A percentile compares a stretch with the other conserved stretches of the same genome.
phyloP scores from a whole-genome alignment of 2,797 vertebrate genomes.

The Spea hammondii region DNA sequence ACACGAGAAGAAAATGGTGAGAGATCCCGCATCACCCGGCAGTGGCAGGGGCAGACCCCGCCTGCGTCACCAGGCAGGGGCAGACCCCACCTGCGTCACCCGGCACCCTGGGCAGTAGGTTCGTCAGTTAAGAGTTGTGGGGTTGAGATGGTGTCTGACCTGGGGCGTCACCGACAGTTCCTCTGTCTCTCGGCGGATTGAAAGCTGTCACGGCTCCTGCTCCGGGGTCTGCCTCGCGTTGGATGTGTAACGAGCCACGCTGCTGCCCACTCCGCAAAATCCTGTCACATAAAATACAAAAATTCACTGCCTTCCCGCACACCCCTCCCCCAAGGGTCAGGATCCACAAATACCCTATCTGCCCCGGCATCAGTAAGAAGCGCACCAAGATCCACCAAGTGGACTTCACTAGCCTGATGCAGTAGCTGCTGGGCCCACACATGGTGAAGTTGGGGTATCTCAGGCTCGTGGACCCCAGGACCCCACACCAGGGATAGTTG shows the following conservation, averaged over 20 bases:
- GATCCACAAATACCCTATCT: neutral
- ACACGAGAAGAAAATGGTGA: neutral
- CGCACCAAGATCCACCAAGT: no score
- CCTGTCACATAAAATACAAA: neutral
- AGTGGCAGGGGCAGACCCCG: neutral
- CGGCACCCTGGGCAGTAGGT: neutral
- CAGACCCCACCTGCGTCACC: neutral
- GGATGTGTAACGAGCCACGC: conserved; percentile 4
- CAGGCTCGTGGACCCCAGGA: no score
- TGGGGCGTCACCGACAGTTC: neutral
- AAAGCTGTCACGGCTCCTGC: conserved; percentile 12
- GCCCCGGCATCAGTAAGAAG: no score
- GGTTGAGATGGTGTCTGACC: neutral
- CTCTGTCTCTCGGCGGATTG: conserved; percentile 3
- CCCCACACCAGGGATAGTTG: no score
- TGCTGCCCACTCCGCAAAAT: conserved; percentile 24
- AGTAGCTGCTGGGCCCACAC: no score
- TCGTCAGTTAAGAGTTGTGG: neutral
- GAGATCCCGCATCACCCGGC: neutral
- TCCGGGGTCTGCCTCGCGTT: neutral
- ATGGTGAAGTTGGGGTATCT: no score
- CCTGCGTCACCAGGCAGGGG: neutral
- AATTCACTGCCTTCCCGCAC: neutral
- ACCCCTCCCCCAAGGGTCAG: neutral
- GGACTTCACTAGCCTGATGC: no score